A percentile compares a stretch with the other conserved stretches of the same genome.
Evolutionary conservation across 92 coral and sea anemone species (phyloP).

Genomic region (Zoanthus gigantus): DNA sequence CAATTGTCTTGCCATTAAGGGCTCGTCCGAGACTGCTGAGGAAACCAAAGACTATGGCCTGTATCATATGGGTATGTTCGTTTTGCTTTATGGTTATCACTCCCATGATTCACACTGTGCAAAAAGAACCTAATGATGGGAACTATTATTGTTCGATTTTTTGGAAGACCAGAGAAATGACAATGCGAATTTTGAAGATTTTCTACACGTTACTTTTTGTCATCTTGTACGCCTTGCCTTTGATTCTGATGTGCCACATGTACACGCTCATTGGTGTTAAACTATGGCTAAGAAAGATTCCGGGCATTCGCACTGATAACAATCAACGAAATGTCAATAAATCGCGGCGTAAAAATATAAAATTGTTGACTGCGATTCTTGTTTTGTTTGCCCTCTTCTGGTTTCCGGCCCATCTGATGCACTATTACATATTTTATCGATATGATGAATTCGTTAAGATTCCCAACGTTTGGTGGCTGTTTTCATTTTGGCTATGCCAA

Average conservation of each 20-base stretch:
- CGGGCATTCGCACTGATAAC: constrained; percentile 54
- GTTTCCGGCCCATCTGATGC: constrained; percentile 58
- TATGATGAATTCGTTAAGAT: neutral
- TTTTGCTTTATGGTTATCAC: constrained; percentile 38
- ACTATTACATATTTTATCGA: constrained; percentile 43
- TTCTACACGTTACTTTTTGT: constrained; percentile 47
- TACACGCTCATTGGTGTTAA: constrained; percentile 52
- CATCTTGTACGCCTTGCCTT: constrained; percentile 38
- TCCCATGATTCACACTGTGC: neutral
- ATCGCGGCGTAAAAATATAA: constrained; percentile 43
- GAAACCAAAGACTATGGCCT: constrained; percentile 52
- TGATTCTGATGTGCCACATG: neutral
- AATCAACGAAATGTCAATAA: constrained; percentile 42
- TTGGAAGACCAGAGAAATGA: constrained; percentile 25
- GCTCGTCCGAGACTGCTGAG: constrained; percentile 13
- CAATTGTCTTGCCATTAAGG: constrained; percentile 58
- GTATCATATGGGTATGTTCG: constrained; percentile 52
- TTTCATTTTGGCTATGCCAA: constrained; percentile 49
- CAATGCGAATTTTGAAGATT: constrained; percentile 14
- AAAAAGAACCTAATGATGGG: neutral
- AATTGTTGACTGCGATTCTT: constrained; percentile 39
- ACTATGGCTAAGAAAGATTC: constrained; percentile 61
- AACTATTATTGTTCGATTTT: neutral
- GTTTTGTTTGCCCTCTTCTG: constrained; percentile 60
- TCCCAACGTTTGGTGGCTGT: neutral